Evolutionary conservation across 2,797 vertebrate genomes (phyloP).

Genomic region (Phrynocephalus forsythii): DNA sequence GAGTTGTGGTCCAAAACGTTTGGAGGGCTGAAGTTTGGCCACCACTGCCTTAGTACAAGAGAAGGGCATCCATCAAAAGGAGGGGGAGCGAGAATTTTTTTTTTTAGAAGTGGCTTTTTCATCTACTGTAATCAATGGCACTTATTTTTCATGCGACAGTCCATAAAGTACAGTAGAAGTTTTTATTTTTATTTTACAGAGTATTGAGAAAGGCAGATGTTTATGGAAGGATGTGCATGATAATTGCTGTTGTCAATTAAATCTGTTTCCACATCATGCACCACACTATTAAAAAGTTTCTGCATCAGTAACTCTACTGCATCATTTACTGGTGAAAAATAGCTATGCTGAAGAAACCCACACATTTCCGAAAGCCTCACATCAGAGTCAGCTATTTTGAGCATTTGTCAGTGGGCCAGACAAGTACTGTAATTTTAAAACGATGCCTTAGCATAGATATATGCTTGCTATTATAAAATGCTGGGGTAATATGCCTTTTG

Average conservation of each 20-base stretch:
- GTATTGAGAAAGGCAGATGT: neutral
- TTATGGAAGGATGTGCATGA: conserved; percentile 2
- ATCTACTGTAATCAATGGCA: neutral
- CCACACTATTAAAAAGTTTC: conserved; percentile 38
- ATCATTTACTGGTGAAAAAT: conserved; percentile 33
- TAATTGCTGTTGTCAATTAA: conserved; percentile 14
- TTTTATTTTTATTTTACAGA: neutral
- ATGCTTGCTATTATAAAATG: too few relatives aligned
- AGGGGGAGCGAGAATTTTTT: neutral
- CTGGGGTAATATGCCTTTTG: too few relatives aligned
- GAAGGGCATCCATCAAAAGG: neutral
- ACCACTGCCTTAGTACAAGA: too few relatives aligned
- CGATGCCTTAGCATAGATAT: conserved; percentile 10
- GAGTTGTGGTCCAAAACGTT: too few relatives aligned
- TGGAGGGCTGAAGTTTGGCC: too few relatives aligned
- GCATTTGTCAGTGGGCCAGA: conserved; percentile 42
- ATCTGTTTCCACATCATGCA: conserved; percentile 10
- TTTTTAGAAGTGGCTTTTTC: neutral
- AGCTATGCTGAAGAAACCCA: conserved; percentile 27
- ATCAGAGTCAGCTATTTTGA: conserved; percentile 44
- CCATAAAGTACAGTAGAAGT: neutral
- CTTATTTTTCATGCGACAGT: neutral
- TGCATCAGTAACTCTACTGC: conserved; percentile 19
- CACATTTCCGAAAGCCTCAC: conserved; percentile 36
- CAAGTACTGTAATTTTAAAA: neutral